phyloP scores from a whole-genome alignment of 2,797 vertebrate genomes.

The Halcyon badia region DNA sequence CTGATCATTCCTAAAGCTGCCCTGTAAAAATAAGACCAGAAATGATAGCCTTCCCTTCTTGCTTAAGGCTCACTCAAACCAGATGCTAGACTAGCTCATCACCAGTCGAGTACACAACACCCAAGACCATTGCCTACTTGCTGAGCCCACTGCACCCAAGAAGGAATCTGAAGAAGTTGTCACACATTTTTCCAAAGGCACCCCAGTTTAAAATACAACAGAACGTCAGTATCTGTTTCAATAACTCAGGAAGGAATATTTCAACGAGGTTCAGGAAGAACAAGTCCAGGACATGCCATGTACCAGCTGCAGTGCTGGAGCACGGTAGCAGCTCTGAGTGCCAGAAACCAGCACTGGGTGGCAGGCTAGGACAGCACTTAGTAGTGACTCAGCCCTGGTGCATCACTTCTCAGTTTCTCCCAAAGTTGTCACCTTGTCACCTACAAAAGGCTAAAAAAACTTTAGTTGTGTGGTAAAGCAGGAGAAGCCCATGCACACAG shows the following conservation, averaged over 20 bases:
- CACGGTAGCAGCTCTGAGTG: not conserved
- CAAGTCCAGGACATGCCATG: not conserved
- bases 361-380: constrained; percentile 77
- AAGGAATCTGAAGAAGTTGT: not conserved
- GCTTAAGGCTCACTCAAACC: not conserved
- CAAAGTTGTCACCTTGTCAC: constrained; percentile 4
- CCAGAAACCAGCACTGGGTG: constrained; percentile 77
- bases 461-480: constrained; percentile 12
- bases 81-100: not conserved
- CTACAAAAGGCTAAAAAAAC: constrained; percentile 60
- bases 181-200: not conserved
- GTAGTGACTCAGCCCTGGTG: not conserved
- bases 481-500: not conserved
- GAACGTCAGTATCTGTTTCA: not conserved
- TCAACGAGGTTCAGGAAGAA: not conserved
- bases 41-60: not conserved
- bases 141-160: not conserved
- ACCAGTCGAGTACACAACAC: not conserved
- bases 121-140: not conserved
- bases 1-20: not conserved
- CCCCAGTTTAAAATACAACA: not conserved
- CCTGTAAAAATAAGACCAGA: not conserved
- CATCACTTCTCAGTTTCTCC: not conserved
- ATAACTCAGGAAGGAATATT: not conserved
- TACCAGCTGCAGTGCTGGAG: not conserved